Evolutionary conservation across 2,888 invertebrate species (phyloP).

Genomic region (Anoplius nigerrimus): DNA sequence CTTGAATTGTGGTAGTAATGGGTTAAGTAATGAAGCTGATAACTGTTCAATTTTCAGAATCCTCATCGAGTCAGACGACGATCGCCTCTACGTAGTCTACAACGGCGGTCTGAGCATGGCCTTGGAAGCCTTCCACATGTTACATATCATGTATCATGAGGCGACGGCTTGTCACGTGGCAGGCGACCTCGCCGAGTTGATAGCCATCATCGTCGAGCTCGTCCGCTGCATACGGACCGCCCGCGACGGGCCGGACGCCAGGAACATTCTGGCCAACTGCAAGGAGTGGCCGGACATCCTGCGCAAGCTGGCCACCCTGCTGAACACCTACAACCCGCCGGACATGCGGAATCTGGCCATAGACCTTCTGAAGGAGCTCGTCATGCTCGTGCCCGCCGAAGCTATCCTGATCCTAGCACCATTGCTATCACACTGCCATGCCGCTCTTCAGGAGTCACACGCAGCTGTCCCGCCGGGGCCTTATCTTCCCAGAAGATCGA

Average conservation of each 20-base stretch:
- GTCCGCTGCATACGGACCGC: slow-evolving; percentile 84
- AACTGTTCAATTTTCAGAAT: slow-evolving; percentile 78
- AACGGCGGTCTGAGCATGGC: slow-evolving; percentile 86
- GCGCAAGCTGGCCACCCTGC: slow-evolving; percentile 89
- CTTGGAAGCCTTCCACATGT: slow-evolving; percentile 88
- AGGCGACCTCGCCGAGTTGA: slow-evolving; percentile 88
- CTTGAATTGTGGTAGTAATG: background rate
- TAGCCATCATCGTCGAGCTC: slow-evolving; percentile 85
- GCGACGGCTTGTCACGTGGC: slow-evolving; percentile 92
- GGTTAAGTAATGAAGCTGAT: no score
- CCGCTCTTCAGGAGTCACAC: slow-evolving; percentile 85
- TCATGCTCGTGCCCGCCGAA: slow-evolving; percentile 86
- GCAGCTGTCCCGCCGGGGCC: slow-evolving; percentile 84
- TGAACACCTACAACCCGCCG: slow-evolving; percentile 92
- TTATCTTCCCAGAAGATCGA: slow-evolving; percentile 85
- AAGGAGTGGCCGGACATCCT: slow-evolving; percentile 94
- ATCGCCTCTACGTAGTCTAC: slow-evolving; percentile 91
- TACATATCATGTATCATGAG: slow-evolving; percentile 96
- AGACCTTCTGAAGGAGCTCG: slow-evolving; percentile 86
- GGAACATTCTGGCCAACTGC: slow-evolving; percentile 81
- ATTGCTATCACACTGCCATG: slow-evolving; percentile 89
- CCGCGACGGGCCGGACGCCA: slow-evolving; percentile 81
- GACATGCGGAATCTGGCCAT: slow-evolving; percentile 88
- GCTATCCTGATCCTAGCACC: slow-evolving; percentile 90
- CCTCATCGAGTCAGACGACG: slow-evolving; percentile 92